Conservation (phyloP, 2,797 vertebrate genomes). For the Pangasius mekongensis region DNA sequence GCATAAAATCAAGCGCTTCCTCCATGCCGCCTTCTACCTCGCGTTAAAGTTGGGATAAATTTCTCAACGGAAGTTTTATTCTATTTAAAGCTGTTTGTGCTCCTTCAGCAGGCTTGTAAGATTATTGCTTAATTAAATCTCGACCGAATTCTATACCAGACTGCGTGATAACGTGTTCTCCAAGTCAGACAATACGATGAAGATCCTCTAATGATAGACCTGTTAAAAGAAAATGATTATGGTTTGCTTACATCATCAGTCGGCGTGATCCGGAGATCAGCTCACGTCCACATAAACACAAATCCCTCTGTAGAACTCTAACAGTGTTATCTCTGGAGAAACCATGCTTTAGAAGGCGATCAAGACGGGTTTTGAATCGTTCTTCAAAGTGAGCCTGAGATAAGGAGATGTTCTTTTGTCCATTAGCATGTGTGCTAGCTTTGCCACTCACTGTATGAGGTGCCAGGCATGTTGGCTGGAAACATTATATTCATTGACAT, state of each 20-base stretch:
- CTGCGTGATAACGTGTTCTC: not conserved
- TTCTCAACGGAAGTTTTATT: not conserved
- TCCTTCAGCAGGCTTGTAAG: not conserved
- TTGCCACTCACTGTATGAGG: not conserved
- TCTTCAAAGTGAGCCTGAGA: not conserved
- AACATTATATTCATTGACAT: not conserved
- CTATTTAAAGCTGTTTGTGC: not conserved
- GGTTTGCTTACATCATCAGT: not conserved
- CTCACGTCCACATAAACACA: not conserved
- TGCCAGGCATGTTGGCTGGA: not conserved
- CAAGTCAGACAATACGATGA: not conserved
- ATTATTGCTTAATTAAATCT: not conserved
- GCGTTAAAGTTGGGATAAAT: not conserved
- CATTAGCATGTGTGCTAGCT: not conserved
- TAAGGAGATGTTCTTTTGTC: not conserved
- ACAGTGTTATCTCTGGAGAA: not conserved
- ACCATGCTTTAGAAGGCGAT: not conserved
- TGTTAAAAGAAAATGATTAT: not conserved
- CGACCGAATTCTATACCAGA: no score
- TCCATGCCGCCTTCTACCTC: not conserved
- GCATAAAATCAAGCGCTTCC: not conserved
- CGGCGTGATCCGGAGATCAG: not conserved
- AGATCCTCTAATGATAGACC: not conserved
- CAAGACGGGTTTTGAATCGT: not conserved
- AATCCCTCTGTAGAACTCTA: not conserved